Evolutionary conservation across 2,888 invertebrate genomes (phyloP), one percentile per base, ranked within the genome.

Genomic region (Capitulum mitella): DNA sequence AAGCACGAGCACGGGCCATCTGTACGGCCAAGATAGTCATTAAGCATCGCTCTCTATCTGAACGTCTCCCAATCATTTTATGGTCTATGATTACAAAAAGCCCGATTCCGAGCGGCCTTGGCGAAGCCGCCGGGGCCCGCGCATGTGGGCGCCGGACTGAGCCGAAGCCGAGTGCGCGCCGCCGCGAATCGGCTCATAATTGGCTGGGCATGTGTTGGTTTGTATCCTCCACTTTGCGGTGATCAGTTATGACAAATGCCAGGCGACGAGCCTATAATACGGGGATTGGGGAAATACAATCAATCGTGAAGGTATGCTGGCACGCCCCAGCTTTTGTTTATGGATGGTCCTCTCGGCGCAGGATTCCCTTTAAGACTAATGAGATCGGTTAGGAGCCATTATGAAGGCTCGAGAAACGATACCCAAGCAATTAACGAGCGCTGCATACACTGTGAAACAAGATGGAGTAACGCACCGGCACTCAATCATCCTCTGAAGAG

Each of bases 191-290:
- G 37, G 70, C 37, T 22, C 29, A 26, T 70, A 70, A 70, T 70
- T 70, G 70, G 40, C 70, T 6, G 37, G 70, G 70, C 40, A 37
- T 26, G 12, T 70, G 70, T 70, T 70, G 70, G 70, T 70, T 70
- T 70, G 70, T 70, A 70, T 70, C 70, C 70, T 70, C 70, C 70
- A 70, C 70, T 70, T 70, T 70, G 70, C 70, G 70, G 70, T 70
- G 70, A 70, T 70, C 70, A 70, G 70, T 70, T 70, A 70, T 70
- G 70, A 70, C 70, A 70, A 70, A 70, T 70, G 70, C 37, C 70
- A 40, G 70, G 37, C 40, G 70, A 70, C 70, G 70, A 70, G 70
- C 70, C 70, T 70, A 70, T 70, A 70, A 70, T 70, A 19, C 40
- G 37, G 37, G 70, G 26, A 70, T 70, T 22, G 70, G 40, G 22